phyloP scores from a whole-genome alignment of 2,797 vertebrate genomes.

The Helarctos malayanus region DNA sequence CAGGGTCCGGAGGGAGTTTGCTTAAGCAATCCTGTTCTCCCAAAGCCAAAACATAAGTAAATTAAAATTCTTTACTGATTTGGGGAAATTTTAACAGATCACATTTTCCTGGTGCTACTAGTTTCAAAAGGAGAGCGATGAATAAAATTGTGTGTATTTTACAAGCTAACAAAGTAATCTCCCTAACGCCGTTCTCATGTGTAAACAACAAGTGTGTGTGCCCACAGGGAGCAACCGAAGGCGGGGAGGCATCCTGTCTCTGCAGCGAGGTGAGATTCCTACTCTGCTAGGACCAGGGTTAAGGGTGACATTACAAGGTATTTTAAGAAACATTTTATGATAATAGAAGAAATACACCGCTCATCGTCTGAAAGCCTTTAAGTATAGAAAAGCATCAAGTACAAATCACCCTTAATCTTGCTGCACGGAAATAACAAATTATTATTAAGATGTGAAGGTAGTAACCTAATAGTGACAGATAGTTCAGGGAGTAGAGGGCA shows the following conservation, averaged over 20 bases:
- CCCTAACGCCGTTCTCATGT: constrained; percentile 17
- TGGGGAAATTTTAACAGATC: constrained; percentile 72
- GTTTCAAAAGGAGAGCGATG: constrained; percentile 58
- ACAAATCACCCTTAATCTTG: background rate
- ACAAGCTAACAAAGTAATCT: constrained; percentile 67
- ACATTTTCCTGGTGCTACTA: constrained; percentile 50
- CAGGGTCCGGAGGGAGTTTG: constrained; percentile 62
- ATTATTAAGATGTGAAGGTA: background rate
- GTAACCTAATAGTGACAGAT: background rate
- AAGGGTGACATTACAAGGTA: background rate
- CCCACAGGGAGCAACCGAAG: background rate
- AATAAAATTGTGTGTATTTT: constrained; percentile 58
- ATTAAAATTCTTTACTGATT: constrained; percentile 73
- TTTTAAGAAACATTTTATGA: background rate
- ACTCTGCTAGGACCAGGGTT: background rate
- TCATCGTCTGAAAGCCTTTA: background rate
- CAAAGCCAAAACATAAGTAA: constrained; percentile 75
- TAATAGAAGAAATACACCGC: background rate
- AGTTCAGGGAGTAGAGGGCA: background rate
- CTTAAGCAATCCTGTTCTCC: constrained; percentile 59
- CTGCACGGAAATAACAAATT: background rate
- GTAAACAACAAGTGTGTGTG: background rate
- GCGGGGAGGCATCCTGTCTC: background rate
- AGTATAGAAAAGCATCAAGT: background rate
- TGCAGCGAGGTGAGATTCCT: background rate